These are phyloP conservation scores for Tachysurus fulvidraco DNA, from an alignment of 2,113 vertebrate genomes.

Conservation along the genomic window DNA sequence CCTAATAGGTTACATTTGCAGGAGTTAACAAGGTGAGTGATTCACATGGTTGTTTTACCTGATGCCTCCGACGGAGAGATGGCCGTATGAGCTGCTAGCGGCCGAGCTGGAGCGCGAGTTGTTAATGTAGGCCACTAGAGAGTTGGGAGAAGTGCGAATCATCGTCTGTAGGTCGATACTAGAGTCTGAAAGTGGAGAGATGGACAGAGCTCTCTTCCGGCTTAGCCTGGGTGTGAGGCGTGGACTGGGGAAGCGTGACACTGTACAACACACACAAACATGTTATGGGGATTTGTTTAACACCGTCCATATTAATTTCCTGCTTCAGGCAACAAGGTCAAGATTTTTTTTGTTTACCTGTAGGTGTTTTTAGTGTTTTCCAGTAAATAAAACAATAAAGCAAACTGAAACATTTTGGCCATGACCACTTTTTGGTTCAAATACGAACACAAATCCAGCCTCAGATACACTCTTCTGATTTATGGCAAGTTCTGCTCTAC, in stretches of 20 bases:
- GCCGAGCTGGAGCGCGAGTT: slow-evolving; percentile 90
- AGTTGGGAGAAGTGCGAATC: slow-evolving; percentile 92
- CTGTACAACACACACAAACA: slow-evolving; percentile 63
- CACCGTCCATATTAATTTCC: background rate
- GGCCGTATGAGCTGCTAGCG: slow-evolving; percentile 86
- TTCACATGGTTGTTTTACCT: slow-evolving; percentile 72
- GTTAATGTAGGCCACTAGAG: slow-evolving; percentile 91
- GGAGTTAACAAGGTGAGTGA: background rate
- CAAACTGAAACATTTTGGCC: background rate
- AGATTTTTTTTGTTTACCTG: background rate
- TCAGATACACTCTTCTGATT: background rate
- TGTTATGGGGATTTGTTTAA: background rate
- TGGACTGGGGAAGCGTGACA: slow-evolving; percentile 85
- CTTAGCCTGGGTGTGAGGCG: slow-evolving; percentile 82
- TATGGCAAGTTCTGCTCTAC: slow-evolving; percentile 1
- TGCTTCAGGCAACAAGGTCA: background rate
- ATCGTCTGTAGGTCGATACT: slow-evolving; percentile 93
- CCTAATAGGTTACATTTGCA: too few relatives aligned
- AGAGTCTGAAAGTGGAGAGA: slow-evolving; percentile 88
- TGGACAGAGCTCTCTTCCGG: slow-evolving; percentile 86
- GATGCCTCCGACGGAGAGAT: slow-evolving; percentile 87
- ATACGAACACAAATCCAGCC: slow-evolving; percentile 1
- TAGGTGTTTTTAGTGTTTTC: background rate
- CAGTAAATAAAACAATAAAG: background rate
- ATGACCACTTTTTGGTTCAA: background rate